Evolutionary conservation across 1,140 invertebrate species (phyloP), one percentile per base, ranked within the genome.

Genomic region (Nautilus pompilius): DNA sequence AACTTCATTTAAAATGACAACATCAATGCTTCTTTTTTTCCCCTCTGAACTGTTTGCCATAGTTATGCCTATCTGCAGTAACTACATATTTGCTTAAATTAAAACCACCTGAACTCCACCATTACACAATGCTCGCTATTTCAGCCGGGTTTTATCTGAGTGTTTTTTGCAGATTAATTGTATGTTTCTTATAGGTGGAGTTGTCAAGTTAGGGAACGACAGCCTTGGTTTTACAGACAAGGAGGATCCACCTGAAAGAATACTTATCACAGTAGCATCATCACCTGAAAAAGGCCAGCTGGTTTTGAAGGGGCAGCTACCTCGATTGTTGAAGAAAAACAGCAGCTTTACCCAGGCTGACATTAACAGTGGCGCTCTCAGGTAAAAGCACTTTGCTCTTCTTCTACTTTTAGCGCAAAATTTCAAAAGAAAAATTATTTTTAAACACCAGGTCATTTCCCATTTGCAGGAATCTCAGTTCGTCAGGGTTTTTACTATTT

Each of bases 331-430:
- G 33, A 46, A 51, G 33, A 49, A 36, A 41, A 75, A 74, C 13
- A 58, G 66, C n/a, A 56, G 55, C 10, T 74, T 80, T 46, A 71
- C 69, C 33, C 78, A 80, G 56, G 57, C 46, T 13, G 76, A 78
- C 48, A 69, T 80, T 55, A 76, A 77, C 49, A 64, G 62, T 26
- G 68, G 69, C 17, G 33, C 26, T 53, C 58, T 80, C 36, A 76
- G 68, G 76, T 78, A 62, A 60, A 24, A n/a, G n/a, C n/a, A n/a
- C n/a, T n/a, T n/a, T n/a, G n/a, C n/a, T n/a, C n/a, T n/a, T n/a
- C n/a, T n/a, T n/a, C n/a, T n/a, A n/a, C n/a, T n/a, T n/a, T n/a
- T n/a, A n/a, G n/a, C n/a, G n/a, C n/a, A n/a, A n/a, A n/a, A n/a
- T n/a, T n/a, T n/a, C n/a, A n/a, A n/a, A n/a, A n/a, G n/a, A n/a